Conservation (phyloP, 2,797 vertebrate species). For the Malurus splendens region DNA sequence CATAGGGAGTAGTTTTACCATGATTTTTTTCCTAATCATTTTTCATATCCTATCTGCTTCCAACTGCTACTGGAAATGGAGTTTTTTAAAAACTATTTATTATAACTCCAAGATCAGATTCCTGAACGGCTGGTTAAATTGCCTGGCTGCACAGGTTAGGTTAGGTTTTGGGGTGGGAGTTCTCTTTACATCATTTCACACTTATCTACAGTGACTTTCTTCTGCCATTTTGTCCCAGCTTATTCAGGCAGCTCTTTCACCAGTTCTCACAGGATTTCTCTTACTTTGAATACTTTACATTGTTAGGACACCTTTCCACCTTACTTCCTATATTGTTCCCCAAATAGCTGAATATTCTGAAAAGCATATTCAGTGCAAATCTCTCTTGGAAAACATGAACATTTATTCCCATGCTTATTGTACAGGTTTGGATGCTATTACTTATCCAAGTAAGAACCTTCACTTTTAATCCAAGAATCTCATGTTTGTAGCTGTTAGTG, state of each 20-base stretch:
- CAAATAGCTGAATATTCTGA: not conserved
- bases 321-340: not conserved
- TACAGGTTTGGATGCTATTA: not conserved
- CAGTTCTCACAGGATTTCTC: not conserved
- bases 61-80: not conserved
- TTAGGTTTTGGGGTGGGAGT: not conserved
- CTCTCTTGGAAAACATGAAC: not conserved
- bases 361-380: not conserved
- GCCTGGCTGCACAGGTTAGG: accelerated
- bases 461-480: not conserved
- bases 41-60: not conserved
- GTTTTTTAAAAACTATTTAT: not conserved
- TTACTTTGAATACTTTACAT: not conserved
- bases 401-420: not conserved
- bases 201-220: not conserved
- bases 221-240: not conserved
- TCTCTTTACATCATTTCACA: not conserved
- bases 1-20: not conserved
- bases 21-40: not conserved
- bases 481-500: not conserved
- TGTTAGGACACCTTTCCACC: not conserved
- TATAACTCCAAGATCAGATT: not conserved
- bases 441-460: not conserved
- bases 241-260: not conserved
- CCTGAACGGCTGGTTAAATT: not conserved